Percentiles rank a stretch among this genome's conserved stretches.
phyloP scores from a whole-genome alignment of 1,140 invertebrate genomes.

The Saccostrea cuccullata region DNA sequence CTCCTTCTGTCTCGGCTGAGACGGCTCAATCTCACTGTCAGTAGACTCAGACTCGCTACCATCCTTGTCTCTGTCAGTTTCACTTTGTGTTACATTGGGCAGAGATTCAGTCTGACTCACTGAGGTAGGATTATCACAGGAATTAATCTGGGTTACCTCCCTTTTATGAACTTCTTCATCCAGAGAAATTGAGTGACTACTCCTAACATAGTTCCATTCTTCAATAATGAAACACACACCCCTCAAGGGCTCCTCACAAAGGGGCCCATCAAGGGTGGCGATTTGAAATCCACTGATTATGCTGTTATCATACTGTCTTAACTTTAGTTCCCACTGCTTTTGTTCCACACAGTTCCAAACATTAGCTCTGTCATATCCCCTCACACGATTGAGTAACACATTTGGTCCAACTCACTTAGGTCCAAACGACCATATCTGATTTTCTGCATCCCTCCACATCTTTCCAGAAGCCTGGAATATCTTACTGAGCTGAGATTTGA shows the following conservation, averaged over 20 bases:
- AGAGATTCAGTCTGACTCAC: not conserved
- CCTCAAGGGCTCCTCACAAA: slow-evolving; percentile 98
- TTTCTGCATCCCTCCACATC: slow-evolving; percentile 82
- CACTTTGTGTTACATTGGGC: not conserved
- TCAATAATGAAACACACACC: too few species aligned
- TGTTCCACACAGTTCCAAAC: slow-evolving; percentile 77
- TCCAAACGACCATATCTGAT: slow-evolving; percentile 94
- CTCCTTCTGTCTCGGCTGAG: too few species aligned
- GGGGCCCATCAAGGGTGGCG: too few species aligned
- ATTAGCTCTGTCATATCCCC: slow-evolving; percentile 75
- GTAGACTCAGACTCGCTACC: too few species aligned
- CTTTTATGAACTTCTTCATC: slow-evolving; percentile 9
- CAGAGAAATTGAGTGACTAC: slow-evolving; percentile 5
- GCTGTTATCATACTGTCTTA: slow-evolving; percentile 73
- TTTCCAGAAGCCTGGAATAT: too few species aligned
- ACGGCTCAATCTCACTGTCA: too few species aligned
- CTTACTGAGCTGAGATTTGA: too few species aligned
- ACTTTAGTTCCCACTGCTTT: too few species aligned
- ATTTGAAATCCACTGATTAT: slow-evolving; percentile 97
- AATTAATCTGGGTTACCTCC: not conserved
- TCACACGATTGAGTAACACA: slow-evolving; percentile 88
- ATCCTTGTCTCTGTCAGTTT: slow-evolving; percentile 35
- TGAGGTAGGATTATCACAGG: not conserved
- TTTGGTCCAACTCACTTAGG: slow-evolving; percentile 93
- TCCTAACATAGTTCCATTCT: slow-evolving; percentile 77